Percentiles rank a stretch among this genome's conserved stretches.
Conservation (phyloP, 37 sponge, comb jelly and placozoan species). For the Chondrosia reniformis region DNA sequence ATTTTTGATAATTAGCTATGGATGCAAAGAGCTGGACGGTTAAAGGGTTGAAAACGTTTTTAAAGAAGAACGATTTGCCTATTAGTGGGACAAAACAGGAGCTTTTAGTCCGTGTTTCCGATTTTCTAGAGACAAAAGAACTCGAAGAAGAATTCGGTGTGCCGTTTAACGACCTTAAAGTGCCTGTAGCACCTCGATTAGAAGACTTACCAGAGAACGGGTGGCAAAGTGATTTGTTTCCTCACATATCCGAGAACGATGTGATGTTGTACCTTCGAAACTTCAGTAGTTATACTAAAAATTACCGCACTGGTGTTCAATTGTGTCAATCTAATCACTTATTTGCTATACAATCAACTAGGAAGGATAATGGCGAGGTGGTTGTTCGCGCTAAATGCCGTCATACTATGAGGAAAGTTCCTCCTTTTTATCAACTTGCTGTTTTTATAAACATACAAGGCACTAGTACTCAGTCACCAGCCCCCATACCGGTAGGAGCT, state of each 20-base stretch:
- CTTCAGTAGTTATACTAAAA: slow-evolving; percentile 17
- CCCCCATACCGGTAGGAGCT: neutral
- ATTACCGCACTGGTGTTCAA: slow-evolving; percentile 21
- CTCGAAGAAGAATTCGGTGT: slow-evolving; percentile 24
- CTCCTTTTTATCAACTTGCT: slow-evolving; percentile 17
- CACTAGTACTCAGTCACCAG: no score
- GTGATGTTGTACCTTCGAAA: neutral
- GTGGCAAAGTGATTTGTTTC: slow-evolving; percentile 13
- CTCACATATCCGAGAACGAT: neutral
- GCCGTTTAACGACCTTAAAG: slow-evolving; percentile 13
- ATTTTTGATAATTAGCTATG: no score
- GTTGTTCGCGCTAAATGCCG: slow-evolving; percentile 24
- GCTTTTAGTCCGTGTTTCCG: neutral
- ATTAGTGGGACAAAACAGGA: slow-evolving; percentile 16
- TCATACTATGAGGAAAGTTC: slow-evolving; percentile 27
- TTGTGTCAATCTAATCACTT: slow-evolving; percentile 22
- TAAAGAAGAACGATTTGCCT: neutral
- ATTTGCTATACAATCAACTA: slow-evolving; percentile 4
- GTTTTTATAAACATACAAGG: neutral
- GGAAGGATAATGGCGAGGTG: neutral
- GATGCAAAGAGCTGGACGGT: no score
- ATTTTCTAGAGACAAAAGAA: slow-evolving; percentile 23
- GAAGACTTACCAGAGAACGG: neutral
- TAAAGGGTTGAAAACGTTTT: slow-evolving; percentile 3
- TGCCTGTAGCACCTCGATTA: neutral